phyloP scores from a whole-genome alignment of 2,888 invertebrate genomes.

The Meghimatium bilineatum region DNA sequence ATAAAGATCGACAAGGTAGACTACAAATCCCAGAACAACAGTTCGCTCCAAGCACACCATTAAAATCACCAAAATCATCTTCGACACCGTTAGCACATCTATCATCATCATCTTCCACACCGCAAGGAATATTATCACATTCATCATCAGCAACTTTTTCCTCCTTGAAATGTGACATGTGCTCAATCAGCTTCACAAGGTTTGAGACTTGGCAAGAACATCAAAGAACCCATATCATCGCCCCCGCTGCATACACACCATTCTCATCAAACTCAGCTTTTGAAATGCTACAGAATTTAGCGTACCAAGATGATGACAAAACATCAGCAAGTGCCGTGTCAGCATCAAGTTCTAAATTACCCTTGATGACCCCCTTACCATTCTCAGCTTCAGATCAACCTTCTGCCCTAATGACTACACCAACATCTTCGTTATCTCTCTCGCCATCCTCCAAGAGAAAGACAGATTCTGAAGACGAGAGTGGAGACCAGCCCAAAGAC shows the following conservation, averaged over 20 bases:
- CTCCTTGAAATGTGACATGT: conserved; percentile 96
- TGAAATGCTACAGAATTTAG: conserved; percentile 89
- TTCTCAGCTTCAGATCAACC: not conserved
- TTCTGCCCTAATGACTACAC: not conserved
- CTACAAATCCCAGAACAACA: not conserved
- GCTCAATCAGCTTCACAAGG: conserved; percentile 92
- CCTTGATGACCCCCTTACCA: conserved; percentile 17
- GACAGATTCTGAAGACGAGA: conserved; percentile 78
- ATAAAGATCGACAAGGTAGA: not conserved
- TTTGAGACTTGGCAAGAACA: conserved; percentile 96
- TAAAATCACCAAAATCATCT: not conserved
- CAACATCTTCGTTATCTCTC: conserved; percentile 11
- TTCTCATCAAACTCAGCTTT: conserved; percentile 93
- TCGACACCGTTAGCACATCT: conserved; percentile 16
- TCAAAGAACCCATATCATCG: conserved; percentile 96
- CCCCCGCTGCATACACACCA: conserved; percentile 91
- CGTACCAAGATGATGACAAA: conserved; percentile 60
- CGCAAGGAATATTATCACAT: too few relatives aligned
- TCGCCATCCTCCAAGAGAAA: conserved; percentile 60
- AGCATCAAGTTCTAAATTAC: conserved; percentile 15
- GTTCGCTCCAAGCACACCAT: not conserved
- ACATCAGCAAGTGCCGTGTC: conserved; percentile 26
- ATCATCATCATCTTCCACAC: not conserved
- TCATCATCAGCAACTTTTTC: conserved; percentile 21
- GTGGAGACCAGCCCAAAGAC: conserved; percentile 86